phyloP scores from a whole-genome alignment of 2,888 invertebrate species.

The Luperina nickerlii region DNA sequence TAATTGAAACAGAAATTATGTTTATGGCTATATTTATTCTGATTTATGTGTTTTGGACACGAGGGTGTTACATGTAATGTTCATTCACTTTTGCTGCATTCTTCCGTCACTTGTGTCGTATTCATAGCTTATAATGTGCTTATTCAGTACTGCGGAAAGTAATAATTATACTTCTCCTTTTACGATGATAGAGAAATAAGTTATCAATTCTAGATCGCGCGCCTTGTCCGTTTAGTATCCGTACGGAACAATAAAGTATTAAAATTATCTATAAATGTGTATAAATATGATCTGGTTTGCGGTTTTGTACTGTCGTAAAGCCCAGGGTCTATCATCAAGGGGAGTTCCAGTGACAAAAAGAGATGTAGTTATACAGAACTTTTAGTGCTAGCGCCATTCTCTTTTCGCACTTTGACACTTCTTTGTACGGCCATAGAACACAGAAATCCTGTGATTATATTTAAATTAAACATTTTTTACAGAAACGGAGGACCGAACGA shows the following conservation, averaged over 20 bases:
- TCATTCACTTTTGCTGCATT: slow-evolving; percentile 28
- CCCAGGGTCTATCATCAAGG: not conserved
- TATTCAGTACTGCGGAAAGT: not conserved
- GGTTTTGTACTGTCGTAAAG: not conserved
- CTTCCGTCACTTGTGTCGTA: slow-evolving; percentile 3
- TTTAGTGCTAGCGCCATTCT: not conserved
- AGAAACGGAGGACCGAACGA: slow-evolving; percentile 85
- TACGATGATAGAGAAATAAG: not conserved
- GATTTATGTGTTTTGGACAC: slow-evolving; percentile 43
- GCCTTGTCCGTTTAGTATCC: not conserved
- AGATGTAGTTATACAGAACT: not conserved
- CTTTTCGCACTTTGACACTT: not conserved
- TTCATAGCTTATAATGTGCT: not conserved
- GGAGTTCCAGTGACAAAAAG: not conserved
- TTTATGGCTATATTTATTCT: slow-evolving; percentile 29
- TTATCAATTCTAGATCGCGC: not conserved
- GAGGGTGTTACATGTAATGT: slow-evolving; percentile 31
- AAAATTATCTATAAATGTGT: not conserved
- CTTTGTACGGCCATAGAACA: not conserved
- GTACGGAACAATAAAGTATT: not conserved
- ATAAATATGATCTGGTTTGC: not conserved
- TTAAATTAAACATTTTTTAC: slow-evolving; percentile 8
- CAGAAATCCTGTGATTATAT: not conserved
- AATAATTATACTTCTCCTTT: not conserved
- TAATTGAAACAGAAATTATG: slow-evolving; percentile 50